Evolutionary conservation across 2,888 invertebrate genomes (phyloP).

Genomic region (Linnaemya tessellans): DNA sequence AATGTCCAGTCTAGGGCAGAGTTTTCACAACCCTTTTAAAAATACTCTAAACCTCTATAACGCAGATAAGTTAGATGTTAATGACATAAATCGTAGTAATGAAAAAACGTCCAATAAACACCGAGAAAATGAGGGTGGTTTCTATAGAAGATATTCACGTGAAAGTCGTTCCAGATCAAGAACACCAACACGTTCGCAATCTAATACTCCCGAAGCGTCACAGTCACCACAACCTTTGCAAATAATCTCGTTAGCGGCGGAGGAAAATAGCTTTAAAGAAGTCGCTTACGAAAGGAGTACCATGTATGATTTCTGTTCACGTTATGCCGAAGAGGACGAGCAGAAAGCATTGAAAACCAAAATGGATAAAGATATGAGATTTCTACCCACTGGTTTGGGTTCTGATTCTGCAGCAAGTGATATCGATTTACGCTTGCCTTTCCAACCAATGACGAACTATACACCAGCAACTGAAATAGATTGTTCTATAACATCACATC

Average conservation of each 20-base stretch:
- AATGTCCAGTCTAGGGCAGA: conserved; percentile 49
- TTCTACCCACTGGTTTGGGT: conserved; percentile 62
- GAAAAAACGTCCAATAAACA: conserved; percentile 48
- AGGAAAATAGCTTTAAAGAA: conserved; percentile 33
- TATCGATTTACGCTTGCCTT: conserved; percentile 91
- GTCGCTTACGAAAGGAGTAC: conserved; percentile 78
- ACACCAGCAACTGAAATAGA: conserved; percentile 94
- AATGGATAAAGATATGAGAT: conserved; percentile 79
- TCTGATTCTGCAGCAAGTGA: conserved; percentile 83
- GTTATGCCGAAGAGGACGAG: conserved; percentile 74
- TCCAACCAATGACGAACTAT: conserved; percentile 91
- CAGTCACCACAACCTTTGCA: conserved; percentile 75
- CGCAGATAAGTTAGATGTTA: conserved; percentile 33
- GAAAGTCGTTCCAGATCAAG: conserved; percentile 76
- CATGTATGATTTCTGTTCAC: conserved; percentile 80
- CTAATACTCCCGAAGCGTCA: conserved; percentile 76
- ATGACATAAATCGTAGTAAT: conserved; percentile 13
- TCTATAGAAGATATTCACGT: conserved; percentile 66
- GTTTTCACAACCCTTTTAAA: conserved; percentile 77
- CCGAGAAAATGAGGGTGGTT: conserved; percentile 43
- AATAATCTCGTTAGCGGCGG: not conserved
- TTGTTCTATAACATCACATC: conserved; percentile 91
- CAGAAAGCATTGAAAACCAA: conserved; percentile 72
- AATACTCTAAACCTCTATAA: conserved; percentile 56
- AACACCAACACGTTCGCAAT: conserved; percentile 76